Base-by-base conservation (phyloP, 2,113 vertebrate species). In the Percina caprodes region DNA sequence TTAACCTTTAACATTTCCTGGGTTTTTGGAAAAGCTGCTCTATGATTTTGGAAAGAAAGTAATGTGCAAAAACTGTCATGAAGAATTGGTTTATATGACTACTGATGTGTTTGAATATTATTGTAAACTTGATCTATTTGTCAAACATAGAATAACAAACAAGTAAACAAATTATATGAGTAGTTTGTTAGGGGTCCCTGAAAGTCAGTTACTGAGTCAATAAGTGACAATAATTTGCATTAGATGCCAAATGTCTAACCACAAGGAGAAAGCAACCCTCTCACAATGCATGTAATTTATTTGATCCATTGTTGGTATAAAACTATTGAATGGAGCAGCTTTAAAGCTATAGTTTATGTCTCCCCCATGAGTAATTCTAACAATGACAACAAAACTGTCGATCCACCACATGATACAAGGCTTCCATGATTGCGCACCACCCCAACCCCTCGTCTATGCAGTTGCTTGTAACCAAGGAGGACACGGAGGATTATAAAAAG, bases 1-100 rank as follows among this genome's bases (percentile, higher is more conserved):
- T 68, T 92, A 93, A 91, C 83, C 63, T 82, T 80, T 59, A 30
- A 26, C 78, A 70, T 75, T 88, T 89, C 78, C 88, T 67, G 84
- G 4, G 56, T 81, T 82, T 87, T 79, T 69, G 60, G 66, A 74
- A 87, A 77, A 67, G 39, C 16, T 74, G n/a, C 21, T 11, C 42
- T 33, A 21, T 74, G 49, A 42, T 69, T 79, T 79, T 78, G 19
- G 63, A 74, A n/a, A 35, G 21, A 84, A 60, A 78, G 54, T 33
- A 35, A 56, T 26, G 3, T 55, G 60, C 12, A n/a, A 9, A 66
- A 48, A 49, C 42, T 42, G 12, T 39, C 26, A 56, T 26, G 9
- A 42, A 24, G 24, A 49, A 60, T 24, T n/a, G 5, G 5, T 83
- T 61, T 63, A 15, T 67, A 45, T 48, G 8, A 26, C 33, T 16